These are phyloP conservation scores for Biston stratarius DNA, from an alignment of 2,888 invertebrate species.

Conservation along the genomic window DNA sequence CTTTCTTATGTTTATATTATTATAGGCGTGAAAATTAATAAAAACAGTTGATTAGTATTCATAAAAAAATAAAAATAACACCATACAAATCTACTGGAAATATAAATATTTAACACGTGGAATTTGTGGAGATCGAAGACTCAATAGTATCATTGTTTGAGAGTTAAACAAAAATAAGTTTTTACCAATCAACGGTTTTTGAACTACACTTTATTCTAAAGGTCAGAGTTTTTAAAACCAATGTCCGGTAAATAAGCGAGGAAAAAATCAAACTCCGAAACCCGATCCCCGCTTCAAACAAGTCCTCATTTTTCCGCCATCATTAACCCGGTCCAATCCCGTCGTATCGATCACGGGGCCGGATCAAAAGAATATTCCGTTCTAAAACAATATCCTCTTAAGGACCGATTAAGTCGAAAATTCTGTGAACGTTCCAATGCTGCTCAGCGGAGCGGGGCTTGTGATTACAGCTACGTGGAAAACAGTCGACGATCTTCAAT, in stretches of 20 bases:
- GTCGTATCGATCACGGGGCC: slow-evolving; percentile 22
- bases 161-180: no score
- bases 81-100: no score
- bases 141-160: no score
- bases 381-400: slow-evolving; percentile 44
- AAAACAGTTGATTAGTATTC: no score
- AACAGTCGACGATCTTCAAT: slow-evolving; percentile 15
- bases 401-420: slow-evolving; percentile 44
- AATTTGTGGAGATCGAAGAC: no score
- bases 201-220: background rate
- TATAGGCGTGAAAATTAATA: no score
- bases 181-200: background rate
- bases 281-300: slow-evolving; percentile 10
- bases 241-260: background rate
- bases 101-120: no score
- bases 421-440: slow-evolving; percentile 37
- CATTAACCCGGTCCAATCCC: slow-evolving; percentile 11
- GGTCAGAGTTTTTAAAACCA: background rate
- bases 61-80: no score
- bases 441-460: slow-evolving; percentile 38
- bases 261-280: background rate
- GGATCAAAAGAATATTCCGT: slow-evolving; percentile 40
- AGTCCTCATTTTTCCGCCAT: slow-evolving; percentile 14
- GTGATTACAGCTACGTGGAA: slow-evolving; percentile 22
- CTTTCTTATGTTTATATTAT: no score